These are phyloP conservation scores for Listrodromus nycthemerus DNA, from an alignment of 2,888 invertebrate species.

Conservation along the genomic window DNA sequence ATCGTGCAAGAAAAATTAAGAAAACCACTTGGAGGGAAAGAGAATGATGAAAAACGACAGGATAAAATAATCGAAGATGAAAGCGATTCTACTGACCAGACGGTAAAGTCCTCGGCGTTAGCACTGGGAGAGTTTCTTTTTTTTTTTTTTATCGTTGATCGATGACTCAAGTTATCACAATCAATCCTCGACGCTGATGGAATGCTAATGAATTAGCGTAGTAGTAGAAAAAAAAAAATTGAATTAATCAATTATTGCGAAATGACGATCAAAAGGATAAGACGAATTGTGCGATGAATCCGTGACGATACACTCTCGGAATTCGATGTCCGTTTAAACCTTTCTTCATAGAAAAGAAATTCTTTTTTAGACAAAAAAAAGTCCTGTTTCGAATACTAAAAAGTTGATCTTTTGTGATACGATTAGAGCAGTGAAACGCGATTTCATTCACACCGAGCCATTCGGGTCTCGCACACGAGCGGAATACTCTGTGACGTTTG, in stretches of 20 bases:
- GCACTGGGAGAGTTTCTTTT: slow-evolving; percentile 1
- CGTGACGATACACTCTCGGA: neutral
- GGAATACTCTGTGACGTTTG: neutral
- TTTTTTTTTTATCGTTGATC: neutral
- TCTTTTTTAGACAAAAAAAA: too few relatives aligned
- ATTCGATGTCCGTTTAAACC: neutral
- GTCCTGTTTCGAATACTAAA: neutral
- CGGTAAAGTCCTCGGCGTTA: slow-evolving; percentile 13
- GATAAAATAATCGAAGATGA: slow-evolving; percentile 15
- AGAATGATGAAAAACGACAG: neutral
- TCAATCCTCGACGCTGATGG: neutral
- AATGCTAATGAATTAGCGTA: slow-evolving; percentile 9
- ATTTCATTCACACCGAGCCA: neutral
- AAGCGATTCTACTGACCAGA: slow-evolving; percentile 20
- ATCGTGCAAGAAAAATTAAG: neutral
- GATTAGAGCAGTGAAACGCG: slow-evolving; percentile 10
- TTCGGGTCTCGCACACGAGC: neutral
- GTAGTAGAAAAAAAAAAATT: neutral
- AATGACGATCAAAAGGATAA: neutral
- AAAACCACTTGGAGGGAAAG: neutral
- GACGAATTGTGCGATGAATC: slow-evolving; percentile 3
- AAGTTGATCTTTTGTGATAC: neutral
- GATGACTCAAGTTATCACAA: slow-evolving; percentile 19
- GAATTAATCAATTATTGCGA: neutral
- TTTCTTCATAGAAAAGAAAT: too few relatives aligned